Base-by-base conservation (phyloP, 1,140 invertebrate genomes). In the Neodiprion virginianus region DNA sequence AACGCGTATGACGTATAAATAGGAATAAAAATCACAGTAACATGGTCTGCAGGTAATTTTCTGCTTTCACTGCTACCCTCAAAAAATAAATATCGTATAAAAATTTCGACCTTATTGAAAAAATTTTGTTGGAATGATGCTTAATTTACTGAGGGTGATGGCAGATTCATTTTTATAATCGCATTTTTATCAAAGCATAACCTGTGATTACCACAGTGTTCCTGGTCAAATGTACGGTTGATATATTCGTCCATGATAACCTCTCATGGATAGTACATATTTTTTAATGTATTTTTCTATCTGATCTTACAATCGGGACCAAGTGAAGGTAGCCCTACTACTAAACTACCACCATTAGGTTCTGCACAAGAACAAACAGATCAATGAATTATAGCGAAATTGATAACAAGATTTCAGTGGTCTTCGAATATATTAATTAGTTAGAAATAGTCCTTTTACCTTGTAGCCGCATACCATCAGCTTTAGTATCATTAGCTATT, bases 291-390 rank as follows among this genome's bases (percentile, higher is more conserved):
- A 92, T 7, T 91, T 4, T 88, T 80, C 23, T 98, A 92, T 89
- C 99, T 97, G n/a, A 87, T 89, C 74, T 94, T 91, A 97, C 98
- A 99, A 84, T 99, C 97, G 69, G 90, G 89, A 50, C 96, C 82
- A 69, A 96, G 89, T 71, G 93, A 94, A 10, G 97, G 96, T 1
- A 97, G 97, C 83, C 96, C 97, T 7, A 99, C 91, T 0, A 99
- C 93, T n/a, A 99, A 88, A 8, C 96, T 98, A 48, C 94, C 93
- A 50, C 94, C 94, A 48, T 83, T 80, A 61, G 86, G 82, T 69
- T 81, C 74, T 76, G 23, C 67, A 12, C 67, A 14, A 75, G 67
- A 77, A 11, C 9, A 69, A 21, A 23, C 11, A 1, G 17, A 69
- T 69, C 9, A 23, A 69, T 69, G 40, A 40, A 69, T 69, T 10